Base-by-base conservation (phyloP, 2,888 invertebrate species). In the Macrophya alboannulata region DNA sequence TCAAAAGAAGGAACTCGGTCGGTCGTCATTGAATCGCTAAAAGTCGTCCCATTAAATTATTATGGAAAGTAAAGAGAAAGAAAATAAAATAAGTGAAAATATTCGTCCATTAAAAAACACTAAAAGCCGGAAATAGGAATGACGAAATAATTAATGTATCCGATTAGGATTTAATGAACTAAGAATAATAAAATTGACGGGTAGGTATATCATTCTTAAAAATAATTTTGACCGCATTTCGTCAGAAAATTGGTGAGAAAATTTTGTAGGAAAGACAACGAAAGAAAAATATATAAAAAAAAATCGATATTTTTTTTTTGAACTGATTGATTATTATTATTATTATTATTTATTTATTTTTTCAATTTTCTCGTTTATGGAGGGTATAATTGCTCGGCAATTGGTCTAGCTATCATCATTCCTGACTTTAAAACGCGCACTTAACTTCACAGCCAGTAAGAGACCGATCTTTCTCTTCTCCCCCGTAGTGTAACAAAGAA, bases 401-500 rank as follows among this genome's bases (percentile, higher is more conserved):
- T 71, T 71, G 62, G 12, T 62, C 21, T 40, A 71, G 40, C 17
- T n/a, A 71, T 40, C 17, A 37, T 37, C 17, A 37, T 37, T 31
- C 3, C 62, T 62, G 25, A 62, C 25, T 62, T 62, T 21, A 40
- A 71, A 40, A 71, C 12, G 71, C 37, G 17, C 40, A 71, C 62
- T 62, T 71, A 17, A 71, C 37, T 71, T 71, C 37, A 40, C 71
- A 40, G 71, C 31, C n/a, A 68, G 68, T 68, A 55, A 37, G 71
- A 71, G 37, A 37, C 71, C 71, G 40, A 40, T 40, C 68, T 8
- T 17, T 31, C 68, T 31, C 10, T n/a, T 43, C 45, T 4, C 43
- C 48, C 10, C 45, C 43, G 25, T 76, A 51, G 77, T 55, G 89
- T 88, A 90, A 90, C 90, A 90, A 90, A 91, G 90, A 90, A 91